Evolutionary conservation across 2,888 invertebrate species (phyloP), one percentile per base, ranked within the genome.

Genomic region (Lasioglossum calceatum): DNA sequence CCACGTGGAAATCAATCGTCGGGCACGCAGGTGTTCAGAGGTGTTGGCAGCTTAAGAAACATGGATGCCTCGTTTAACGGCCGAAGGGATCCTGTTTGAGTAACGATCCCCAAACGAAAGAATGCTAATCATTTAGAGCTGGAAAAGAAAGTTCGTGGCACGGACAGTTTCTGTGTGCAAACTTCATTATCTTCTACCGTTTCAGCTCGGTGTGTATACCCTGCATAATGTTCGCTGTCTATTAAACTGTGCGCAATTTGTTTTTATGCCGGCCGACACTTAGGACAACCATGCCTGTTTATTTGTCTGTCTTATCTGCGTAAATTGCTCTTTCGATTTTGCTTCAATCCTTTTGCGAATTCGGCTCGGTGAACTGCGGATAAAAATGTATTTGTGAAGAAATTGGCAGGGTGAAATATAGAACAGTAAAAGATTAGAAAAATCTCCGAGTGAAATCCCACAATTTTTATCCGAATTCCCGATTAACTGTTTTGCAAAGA

Each of bases 1-100:
- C 44, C 70, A 64, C 61, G 58, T 80, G 80, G 79, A 88, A 86
- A 84, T 86, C 75, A 73, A 80, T 85, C 70, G 85, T 39, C 72
- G 32, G 70, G 79, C 78, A 79, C 74, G 81, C 79, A 85, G 80
- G 64, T 76, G 76, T 64, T 78, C 70, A 14, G 23, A 19, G 27
- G n/a, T 39, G 58, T n/a, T n/a, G 50, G 54, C n/a, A 42, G 36
- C 19, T 8, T 32, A 27, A 76, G 32, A 76, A 42, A 19, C 10
- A 54, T 36, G 42, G 79, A 78, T 16, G 64, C 67, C 72, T 54
- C 39, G 84, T 84, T 42, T 47, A 61, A 32, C 54, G n/a, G n/a
- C n/a, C 36, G 23, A 76, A 42, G 61, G 32, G 71, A 67, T 74
- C 70, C 47, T 71, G 61, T 50, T 76, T 76, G 27, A 47, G 77